These are phyloP conservation scores for Cebidichthys violaceus DNA, from an alignment of 2,113 vertebrate genomes.

Conservation along the genomic window DNA sequence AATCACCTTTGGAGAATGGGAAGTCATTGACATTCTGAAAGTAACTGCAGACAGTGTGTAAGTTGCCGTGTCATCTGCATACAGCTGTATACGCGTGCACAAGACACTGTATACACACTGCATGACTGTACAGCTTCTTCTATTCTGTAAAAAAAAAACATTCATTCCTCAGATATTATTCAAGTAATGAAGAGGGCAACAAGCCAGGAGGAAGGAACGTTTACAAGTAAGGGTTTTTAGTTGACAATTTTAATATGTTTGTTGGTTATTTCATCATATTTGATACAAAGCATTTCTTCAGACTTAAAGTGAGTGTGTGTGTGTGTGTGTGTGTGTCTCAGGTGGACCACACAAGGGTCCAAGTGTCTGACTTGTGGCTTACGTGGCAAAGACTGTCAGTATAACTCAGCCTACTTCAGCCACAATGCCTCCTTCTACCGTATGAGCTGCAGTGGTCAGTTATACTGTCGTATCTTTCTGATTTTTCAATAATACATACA, in stretches of 20 bases:
- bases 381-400: conserved; percentile 84
- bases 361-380: conserved; percentile 90
- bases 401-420: conserved; percentile 92
- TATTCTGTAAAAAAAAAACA: not conserved
- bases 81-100: not conserved
- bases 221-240: conserved; percentile 87
- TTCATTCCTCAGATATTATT: conserved; percentile 87
- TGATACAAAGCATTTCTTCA: not conserved
- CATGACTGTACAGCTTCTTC: not conserved
- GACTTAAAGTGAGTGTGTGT: not conserved
- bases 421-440: conserved; percentile 86
- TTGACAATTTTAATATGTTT: not conserved
- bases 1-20: conserved; percentile 92
- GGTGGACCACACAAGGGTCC: conserved; percentile 44
- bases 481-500: not conserved
- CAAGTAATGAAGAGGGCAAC: conserved; percentile 87
- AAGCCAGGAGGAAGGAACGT: conserved; percentile 93
- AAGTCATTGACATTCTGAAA: conserved; percentile 92
- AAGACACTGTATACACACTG: not conserved
- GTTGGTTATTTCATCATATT: not conserved
- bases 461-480: no score
- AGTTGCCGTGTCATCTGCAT: conserved; percentile 34
- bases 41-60: conserved; percentile 90
- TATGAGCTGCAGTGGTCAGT: conserved; percentile 88
- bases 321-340: conserved; percentile 35